A percentile compares a stretch with the other conserved stretches of the same genome.
These are phyloP conservation scores for Stenopsyche tienmushanensis DNA, from an alignment of 1,140 invertebrate species.

Conservation along the genomic window DNA sequence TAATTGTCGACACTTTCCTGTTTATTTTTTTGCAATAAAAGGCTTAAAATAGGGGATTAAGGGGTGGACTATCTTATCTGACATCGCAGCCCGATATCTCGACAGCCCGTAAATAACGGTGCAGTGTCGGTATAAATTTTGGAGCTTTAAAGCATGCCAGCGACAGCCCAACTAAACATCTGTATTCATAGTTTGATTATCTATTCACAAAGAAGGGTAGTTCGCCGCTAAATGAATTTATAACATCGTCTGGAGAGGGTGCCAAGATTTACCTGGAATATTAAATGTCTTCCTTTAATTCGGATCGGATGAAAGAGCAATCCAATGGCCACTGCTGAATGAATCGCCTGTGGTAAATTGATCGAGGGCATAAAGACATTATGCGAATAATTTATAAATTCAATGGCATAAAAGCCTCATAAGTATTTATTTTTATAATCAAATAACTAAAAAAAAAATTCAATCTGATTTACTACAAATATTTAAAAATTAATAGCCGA, in stretches of 20 bases:
- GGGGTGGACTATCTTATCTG: slow-evolving; percentile 21
- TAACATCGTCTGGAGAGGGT: slow-evolving; percentile 1
- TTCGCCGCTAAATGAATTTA: slow-evolving; percentile 18
- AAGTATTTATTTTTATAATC: neutral
- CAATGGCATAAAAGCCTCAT: neutral
- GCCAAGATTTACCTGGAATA: neutral
- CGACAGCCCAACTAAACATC: slow-evolving; percentile 34
- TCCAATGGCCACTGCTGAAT: neutral
- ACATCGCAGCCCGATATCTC: slow-evolving; percentile 21
- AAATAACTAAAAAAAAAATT: no score
- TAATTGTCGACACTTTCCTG: no score
- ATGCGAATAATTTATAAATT: neutral
- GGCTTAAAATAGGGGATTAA: neutral
- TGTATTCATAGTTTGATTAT: slow-evolving; percentile 41
- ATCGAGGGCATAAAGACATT: neutral
- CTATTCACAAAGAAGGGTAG: slow-evolving; percentile 29
- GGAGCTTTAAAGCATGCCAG: slow-evolving; percentile 31
- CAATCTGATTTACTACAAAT: no score
- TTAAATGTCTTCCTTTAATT: neutral
- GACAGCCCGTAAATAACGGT: slow-evolving; percentile 35
- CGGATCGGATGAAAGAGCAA: neutral
- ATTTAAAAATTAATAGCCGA: no score
- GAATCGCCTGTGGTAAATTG: neutral
- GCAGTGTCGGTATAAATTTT: slow-evolving; percentile 37
- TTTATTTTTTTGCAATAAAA: no score